Base-by-base conservation (phyloP, 2,888 invertebrate genomes). In the Troides aeacus region DNA sequence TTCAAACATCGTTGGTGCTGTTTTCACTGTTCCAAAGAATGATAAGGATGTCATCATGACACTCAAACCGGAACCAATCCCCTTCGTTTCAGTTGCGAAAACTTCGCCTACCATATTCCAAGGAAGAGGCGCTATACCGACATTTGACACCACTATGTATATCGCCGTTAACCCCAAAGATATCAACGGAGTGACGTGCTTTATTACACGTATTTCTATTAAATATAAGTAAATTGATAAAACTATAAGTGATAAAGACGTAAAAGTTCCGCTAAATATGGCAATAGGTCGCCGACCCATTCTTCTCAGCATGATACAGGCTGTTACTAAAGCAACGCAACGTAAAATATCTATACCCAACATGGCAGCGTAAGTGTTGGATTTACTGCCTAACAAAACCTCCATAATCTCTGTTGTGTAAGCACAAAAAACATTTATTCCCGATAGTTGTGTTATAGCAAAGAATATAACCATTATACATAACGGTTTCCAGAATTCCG, bases 51-150 rank as follows among this genome's bases (percentile, higher is more conserved):
- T 94, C 81, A 94, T 94, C 84, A 94, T 94, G 0, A 95, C 93
- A 72, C 95, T 94, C 15, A 95, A 87, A 0, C 95, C 95, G 10
- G 95, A 94, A 5, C 96, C 96, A n/a, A 95, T 78, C 0, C 95
- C 95, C 71, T 95, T 93, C 3, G 94, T 93, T 74, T 93, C 93
- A 12, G 93, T 93, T 2, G 96, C 93, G 78, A 96, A 96, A 8
- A 96, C 85, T 84, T 96, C 96, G 0, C 96, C 96, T 46, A 95
- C 94, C 94, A 96, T 94, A 71, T 95, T 94, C 94, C 96, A 96
- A 0, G 96, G 96, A 64, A 96, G 79, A 0, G 95, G 94, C 18
- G 94, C 89, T 66, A 95, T 86, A 8, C 96, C 95, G 66, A 94
- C 84, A 70, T 93, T 92, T 7, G 94, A 93, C 65, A 94, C 94